Evolutionary conservation across 2,888 invertebrate species (phyloP).

Genomic region (Pollenia angustigena): DNA sequence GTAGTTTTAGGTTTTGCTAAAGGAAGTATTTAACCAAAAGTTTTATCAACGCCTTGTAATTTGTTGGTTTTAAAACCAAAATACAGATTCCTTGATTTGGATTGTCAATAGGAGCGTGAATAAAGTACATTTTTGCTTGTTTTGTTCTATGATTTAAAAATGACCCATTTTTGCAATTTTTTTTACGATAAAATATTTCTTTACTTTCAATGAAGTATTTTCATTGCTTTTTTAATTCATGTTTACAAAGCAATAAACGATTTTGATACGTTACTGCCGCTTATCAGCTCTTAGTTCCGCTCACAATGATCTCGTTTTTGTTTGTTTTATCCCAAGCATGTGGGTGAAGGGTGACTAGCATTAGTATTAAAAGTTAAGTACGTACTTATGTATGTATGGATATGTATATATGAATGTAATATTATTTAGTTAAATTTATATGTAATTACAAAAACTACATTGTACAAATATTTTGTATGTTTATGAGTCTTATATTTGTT

Average conservation of each 20-base stretch:
- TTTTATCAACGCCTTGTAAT: conserved; percentile 25
- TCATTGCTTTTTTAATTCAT: conserved; percentile 45
- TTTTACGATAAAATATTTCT: conserved; percentile 65
- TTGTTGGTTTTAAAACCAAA: conserved; percentile 9
- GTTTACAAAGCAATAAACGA: conserved; percentile 54
- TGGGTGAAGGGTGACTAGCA: conserved; percentile 81
- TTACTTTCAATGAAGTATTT: conserved; percentile 62
- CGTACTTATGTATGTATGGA: conserved; percentile 17
- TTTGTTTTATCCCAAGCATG: conserved; percentile 80
- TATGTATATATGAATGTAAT: conserved; percentile 19
- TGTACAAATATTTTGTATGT: conserved; percentile 29
- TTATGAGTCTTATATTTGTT: conserved; percentile 35
- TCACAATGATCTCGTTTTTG: conserved; percentile 78
- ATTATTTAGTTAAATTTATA: not conserved
- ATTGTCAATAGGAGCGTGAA: conserved; percentile 30
- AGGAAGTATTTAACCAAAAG: conserved; percentile 55
- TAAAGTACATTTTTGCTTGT: conserved; percentile 40
- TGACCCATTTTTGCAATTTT: conserved; percentile 71
- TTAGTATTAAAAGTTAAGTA: conserved; percentile 52
- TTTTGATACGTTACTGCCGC: conserved; percentile 60
- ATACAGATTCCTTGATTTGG: not conserved
- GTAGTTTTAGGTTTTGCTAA: conserved; percentile 24
- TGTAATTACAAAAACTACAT: not conserved
- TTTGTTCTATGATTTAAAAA: conserved; percentile 47
- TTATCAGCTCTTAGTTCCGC: conserved; percentile 82